Percentiles rank a stretch among this genome's conserved stretches.
Evolutionary conservation across 2,113 vertebrate species (phyloP).

Genomic region (Megaleporinus macrocephalus): DNA sequence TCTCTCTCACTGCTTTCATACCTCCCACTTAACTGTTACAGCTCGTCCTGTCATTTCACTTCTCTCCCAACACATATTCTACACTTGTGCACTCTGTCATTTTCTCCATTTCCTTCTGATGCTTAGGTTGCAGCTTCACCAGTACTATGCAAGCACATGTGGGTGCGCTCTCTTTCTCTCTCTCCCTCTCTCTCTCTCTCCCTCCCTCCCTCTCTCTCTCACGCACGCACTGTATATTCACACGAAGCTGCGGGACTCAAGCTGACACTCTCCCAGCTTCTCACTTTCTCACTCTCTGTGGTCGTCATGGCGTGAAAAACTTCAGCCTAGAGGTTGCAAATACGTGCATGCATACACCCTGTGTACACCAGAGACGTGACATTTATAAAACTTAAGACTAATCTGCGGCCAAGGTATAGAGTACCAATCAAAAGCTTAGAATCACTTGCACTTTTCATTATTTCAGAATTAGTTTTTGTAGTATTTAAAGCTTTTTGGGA

Average conservation of each 20-base stretch:
- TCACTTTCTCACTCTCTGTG: conserved; percentile 14
- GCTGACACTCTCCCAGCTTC: neutral
- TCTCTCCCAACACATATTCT: neutral
- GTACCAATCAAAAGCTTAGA: too few species aligned
- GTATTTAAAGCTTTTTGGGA: neutral
- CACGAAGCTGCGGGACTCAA: neutral
- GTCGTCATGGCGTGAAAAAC: neutral
- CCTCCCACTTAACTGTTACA: conserved; percentile 7
- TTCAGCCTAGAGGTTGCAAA: neutral
- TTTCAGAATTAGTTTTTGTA: too few species aligned
- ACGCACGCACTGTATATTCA: neutral
- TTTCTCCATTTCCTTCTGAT: neutral
- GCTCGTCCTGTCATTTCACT: neutral
- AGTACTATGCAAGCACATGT: neutral
- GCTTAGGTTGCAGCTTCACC: conserved; percentile 7
- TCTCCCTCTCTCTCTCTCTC: neutral
- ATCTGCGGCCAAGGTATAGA: neutral
- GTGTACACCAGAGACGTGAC: neutral
- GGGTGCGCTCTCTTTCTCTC: neutral
- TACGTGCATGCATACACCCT: neutral
- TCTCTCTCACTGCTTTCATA: neutral
- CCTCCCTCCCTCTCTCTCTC: neutral
- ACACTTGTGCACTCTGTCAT: conserved; percentile 3
- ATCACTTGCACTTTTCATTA: too few species aligned
- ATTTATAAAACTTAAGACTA: neutral